Evolutionary conservation across 2,797 vertebrate genomes (phyloP).

Genomic region (Strix occidentalis): DNA sequence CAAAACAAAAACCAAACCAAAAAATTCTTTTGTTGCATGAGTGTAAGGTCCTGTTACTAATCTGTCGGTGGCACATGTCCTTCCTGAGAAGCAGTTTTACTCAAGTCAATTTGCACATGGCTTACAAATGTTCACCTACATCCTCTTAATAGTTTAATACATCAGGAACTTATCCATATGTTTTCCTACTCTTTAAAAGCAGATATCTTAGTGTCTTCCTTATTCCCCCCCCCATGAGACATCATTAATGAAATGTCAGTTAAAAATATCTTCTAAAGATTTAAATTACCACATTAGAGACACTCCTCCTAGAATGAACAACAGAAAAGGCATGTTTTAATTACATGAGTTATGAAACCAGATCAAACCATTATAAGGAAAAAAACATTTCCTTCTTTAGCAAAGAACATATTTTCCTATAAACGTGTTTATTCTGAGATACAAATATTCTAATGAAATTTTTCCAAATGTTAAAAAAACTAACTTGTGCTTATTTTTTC

Average conservation of each 20-base stretch:
- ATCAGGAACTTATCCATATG: background rate
- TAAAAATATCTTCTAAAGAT: background rate
- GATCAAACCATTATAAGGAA: background rate
- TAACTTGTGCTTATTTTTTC: background rate
- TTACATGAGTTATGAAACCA: constrained; percentile 16
- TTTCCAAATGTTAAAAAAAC: background rate
- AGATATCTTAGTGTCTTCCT: background rate
- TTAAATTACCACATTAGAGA: background rate
- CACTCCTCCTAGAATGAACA: constrained; percentile 3
- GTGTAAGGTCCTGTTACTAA: background rate
- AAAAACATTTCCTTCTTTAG: background rate
- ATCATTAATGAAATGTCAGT: background rate
- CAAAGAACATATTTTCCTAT: background rate
- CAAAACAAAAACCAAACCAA: background rate
- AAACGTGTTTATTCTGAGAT: constrained; percentile 16
- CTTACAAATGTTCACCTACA: background rate
- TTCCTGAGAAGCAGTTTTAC: background rate
- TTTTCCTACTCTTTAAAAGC: background rate
- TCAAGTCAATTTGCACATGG: fast-evolving
- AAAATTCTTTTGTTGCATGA: background rate
- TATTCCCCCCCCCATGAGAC: background rate
- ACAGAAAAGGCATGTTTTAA: constrained; percentile 8
- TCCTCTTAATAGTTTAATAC: background rate
- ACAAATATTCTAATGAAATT: background rate
- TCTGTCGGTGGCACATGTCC: background rate